Evolutionary conservation across 64 coral and sea anemone species (phyloP), one percentile per base, ranked within the genome.

Genomic region (Dendrophyllia cribrosa): DNA sequence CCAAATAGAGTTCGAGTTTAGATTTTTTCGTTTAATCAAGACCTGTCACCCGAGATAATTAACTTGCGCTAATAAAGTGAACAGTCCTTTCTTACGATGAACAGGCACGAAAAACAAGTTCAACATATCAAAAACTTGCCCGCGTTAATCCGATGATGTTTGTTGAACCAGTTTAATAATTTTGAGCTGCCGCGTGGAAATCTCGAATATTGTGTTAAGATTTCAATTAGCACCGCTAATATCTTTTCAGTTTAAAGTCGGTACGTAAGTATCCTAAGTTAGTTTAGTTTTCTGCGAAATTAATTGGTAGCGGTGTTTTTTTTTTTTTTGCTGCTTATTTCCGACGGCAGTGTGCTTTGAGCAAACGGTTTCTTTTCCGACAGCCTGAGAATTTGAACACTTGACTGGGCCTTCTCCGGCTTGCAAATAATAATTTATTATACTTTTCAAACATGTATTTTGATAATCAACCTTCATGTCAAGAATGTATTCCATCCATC

Each of bases 141-240:
- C 80, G 62, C 80, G 17, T 47, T 84, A 84, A 84, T 84, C 80
- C 62, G 67, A 68, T 84, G 44, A 46, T 66, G 20, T 84, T 66
- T 84, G 58, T 84, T 47, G 79, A 84, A 58, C 58, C 16, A 67
- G 80, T 84, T 84, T 67, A 84, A 84, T 84, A 84, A 66, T 84
- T 68, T 84, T 19, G 14, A 10, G 6, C 34, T 5, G 61, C 60
- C 60, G 60, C 60, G 58, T 50, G 45, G 60, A 84, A 84, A 84
- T 84, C 9, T 67, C 43, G 5, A 50, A 65, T 84, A 66, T 84
- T 84, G 61, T 48, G 43, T 84, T 84, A 67, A 84, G 43, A 84
- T 67, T 67, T 11, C 80, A 84, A 84, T 84, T 84, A 65, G 19
- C 43, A 51, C 62, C 80, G 80, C 80, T 84, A 84, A 84, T 68